phyloP scores from a whole-genome alignment of 2,797 vertebrate species.

The Agapornis canus region DNA sequence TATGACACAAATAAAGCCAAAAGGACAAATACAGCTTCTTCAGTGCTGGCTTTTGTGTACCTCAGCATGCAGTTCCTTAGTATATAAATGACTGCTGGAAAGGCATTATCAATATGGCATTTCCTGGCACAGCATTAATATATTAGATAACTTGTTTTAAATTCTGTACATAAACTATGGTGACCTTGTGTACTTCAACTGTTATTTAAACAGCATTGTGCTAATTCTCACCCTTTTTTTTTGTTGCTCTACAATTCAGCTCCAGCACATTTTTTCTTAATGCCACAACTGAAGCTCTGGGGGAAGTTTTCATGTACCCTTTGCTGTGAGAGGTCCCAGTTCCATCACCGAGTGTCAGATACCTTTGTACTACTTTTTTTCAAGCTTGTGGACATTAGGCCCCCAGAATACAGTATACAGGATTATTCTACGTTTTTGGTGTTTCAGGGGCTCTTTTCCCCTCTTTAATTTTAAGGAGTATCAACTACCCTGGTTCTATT shows the following conservation, averaged over 20 bases:
- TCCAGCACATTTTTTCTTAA: neutral
- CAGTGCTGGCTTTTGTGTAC: neutral
- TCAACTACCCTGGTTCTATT: neutral
- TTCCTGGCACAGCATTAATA: neutral
- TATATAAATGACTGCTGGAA: neutral
- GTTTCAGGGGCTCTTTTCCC: neutral
- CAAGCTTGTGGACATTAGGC: neutral
- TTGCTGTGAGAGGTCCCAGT: neutral
- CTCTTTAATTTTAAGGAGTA: neutral
- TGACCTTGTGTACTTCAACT: neutral
- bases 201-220: neutral
- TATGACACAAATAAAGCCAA: neutral
- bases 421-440: neutral
- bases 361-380: neutral
- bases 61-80: neutral
- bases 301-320: neutral
- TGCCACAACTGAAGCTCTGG: neutral
- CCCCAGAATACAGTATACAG: neutral
- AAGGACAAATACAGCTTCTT: neutral
- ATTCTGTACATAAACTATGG: neutral
- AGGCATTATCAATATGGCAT: neutral
- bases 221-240: neutral
- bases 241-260: neutral
- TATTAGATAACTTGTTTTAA: neutral
- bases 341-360: neutral